Percentiles rank a stretch among this genome's conserved stretches.
These are phyloP conservation scores for Anthophora plumipes DNA, from an alignment of 2,888 invertebrate genomes.

Conservation along the genomic window DNA sequence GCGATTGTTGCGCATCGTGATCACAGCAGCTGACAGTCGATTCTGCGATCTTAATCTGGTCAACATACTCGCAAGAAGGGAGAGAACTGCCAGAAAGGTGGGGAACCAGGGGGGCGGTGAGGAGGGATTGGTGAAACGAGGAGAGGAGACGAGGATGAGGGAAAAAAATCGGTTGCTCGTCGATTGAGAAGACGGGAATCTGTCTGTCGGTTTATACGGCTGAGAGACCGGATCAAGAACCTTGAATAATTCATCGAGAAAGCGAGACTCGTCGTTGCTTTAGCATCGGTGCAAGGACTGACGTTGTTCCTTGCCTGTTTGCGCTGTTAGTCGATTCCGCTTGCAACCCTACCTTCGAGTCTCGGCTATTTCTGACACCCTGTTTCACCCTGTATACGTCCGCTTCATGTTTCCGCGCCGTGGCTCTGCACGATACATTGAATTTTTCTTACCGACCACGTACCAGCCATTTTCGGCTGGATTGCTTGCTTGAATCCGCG, in stretches of 20 bases:
- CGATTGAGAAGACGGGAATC: conserved; percentile 80
- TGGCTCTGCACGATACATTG: conserved; percentile 1
- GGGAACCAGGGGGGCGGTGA: conserved; percentile 5
- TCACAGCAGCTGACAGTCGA: conserved; percentile 81
- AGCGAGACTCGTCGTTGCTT: conserved; percentile 66
- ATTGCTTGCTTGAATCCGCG: neutral
- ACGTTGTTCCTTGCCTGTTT: conserved; percentile 63
- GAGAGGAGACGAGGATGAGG: conserved; percentile 51
- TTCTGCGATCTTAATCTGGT: conserved; percentile 83
- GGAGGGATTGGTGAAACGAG: no score
- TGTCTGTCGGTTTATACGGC: conserved; percentile 74
- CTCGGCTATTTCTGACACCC: conserved; percentile 43
- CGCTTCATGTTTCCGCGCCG: conserved; percentile 12
- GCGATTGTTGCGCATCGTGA: conserved; percentile 62
- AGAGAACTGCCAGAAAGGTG: conserved; percentile 34
- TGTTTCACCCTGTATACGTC: conserved; percentile 35
- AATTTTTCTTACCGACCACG: neutral
- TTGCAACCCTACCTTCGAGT: conserved; percentile 49
- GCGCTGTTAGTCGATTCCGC: conserved; percentile 57
- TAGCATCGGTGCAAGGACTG: conserved; percentile 56
- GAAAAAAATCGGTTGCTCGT: conserved; percentile 69
- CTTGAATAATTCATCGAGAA: conserved; percentile 82
- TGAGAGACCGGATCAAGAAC: conserved; percentile 78
- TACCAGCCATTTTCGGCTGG: neutral
- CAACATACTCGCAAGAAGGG: conserved; percentile 72